Evolutionary conservation across 2,797 vertebrate species (phyloP).

Genomic region (Anas georgica): DNA sequence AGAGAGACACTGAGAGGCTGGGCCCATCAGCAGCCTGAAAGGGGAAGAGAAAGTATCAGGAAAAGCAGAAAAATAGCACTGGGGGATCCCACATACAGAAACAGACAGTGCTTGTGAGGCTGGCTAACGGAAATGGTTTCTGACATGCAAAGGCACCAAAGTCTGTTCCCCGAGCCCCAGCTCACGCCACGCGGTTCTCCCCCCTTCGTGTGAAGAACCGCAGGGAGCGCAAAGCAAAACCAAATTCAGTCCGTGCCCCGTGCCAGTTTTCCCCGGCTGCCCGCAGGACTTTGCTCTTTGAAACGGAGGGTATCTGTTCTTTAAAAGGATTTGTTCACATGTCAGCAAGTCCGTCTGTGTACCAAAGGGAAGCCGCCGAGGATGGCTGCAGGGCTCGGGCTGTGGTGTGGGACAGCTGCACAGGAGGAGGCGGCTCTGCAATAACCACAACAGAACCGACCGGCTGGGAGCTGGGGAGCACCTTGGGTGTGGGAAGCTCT

Average conservation of each 20-base stretch:
- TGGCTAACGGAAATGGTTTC: conserved; percentile 22
- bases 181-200: background rate
- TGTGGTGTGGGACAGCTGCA: background rate
- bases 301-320: conserved; percentile 27
- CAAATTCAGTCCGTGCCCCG: background rate
- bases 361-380: background rate
- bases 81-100: conserved; percentile 6
- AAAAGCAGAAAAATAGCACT: conserved; percentile 52
- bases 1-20: background rate
- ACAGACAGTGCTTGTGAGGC: background rate
- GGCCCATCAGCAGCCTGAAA: background rate
- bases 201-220: background rate
- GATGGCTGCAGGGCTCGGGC: conserved; percentile 31
- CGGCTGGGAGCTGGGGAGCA: background rate
- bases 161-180: background rate
- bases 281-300: conserved; percentile 41
- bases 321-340: conserved; percentile 33
- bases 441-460: background rate
- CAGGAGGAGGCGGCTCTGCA: background rate
- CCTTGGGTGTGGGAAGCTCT: conserved; percentile 17
- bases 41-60: conserved; percentile 50
- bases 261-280: conserved; percentile 33
- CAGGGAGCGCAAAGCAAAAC: background rate
- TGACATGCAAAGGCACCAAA: background rate
- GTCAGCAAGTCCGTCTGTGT: background rate